Evolutionary conservation across 2,113 vertebrate species (phyloP), one percentile per base, ranked within the genome.

Genomic region (cat (Felis catus)): DNA sequence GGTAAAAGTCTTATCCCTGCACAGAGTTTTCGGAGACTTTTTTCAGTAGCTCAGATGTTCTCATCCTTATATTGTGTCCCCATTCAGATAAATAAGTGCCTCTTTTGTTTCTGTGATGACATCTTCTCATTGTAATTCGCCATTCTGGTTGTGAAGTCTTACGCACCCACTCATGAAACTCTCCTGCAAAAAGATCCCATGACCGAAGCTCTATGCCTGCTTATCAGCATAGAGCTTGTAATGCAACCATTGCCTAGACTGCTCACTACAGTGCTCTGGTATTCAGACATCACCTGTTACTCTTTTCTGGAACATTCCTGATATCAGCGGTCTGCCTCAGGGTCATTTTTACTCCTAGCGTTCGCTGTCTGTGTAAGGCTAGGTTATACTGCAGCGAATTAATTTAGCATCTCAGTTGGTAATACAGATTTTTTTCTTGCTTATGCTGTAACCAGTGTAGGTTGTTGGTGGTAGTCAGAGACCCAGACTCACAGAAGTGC

Each of bases 401-500:
- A 25, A 66, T 83, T 89, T 89, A 39, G 2, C 31, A 70, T 74
- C 7, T 95, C 33, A 53, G 11, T 45, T 91, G 33, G n/a, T 27
- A 51, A 9, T 36, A 70, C 25, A 7, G 7, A 58, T 58, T 19
- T 41, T 85, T 71, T 58, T 58, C 27, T 65, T 80, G 9, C 3
- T 4, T 66, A 9, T 68, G 33, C 11, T 65, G n/a, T 2, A 21
- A n/a, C 15, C 14, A 71, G 0, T 58, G 5, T 3, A 27, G n/a
- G 31, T 68, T 95, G 31, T 4, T 70, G 31, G 11, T 92, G 36
- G 33, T 84, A 36, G 15, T 83, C 21, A 84, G 86, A 94, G n/a
- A 55, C 41, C 41, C 48, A 86, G 36, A 7, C 23, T 88, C 36
- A 86, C 21, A 94, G 48, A 70, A n/a, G 12, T 12, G n/a, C 21